Evolutionary conservation across 2,797 vertebrate species (phyloP), one percentile per base, ranked within the genome.

Genomic region (Corythornis leucogaster): DNA sequence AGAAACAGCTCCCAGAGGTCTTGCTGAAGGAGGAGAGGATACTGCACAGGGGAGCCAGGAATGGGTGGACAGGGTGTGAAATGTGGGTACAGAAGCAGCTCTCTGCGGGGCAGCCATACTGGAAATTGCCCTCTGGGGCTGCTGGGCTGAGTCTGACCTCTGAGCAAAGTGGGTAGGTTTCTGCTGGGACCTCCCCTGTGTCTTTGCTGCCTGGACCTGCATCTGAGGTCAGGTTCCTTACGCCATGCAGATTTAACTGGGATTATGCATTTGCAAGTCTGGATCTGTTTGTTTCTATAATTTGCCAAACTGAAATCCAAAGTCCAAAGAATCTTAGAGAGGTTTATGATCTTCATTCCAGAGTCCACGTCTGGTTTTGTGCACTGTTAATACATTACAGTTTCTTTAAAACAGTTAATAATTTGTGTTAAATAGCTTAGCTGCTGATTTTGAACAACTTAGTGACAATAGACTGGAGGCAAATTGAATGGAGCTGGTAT

Each of bases 261-360:
- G 38, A 51, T 92, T 82, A 33, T 62, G 43, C 15, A 28, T 85
- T 54, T 87, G 11, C 61, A 54, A 81, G 21, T 55, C 68, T 67
- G 67, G 50, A n/a, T 62, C 75, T 50, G 31, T 73, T 90, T 74
- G n/a, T 80, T 82, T 89, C 77, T 80, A 1, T 66, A 30, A 78
- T 80, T 92, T 68, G 51, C 53, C 84, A 71, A 82, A 68, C 24
- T 63, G 54, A 93, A 85, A 70, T 74, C 22, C 13, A 63, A 77
- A 92, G 61, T 78, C 71, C 62, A 53, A 48, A 48, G 46, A 26
- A 43, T 68, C 19, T 48, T 80, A 35, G 54, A 55, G 66, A 38
- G 53, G 45, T 66, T 53, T n/a, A 53, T 64, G 11, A 15, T 35
- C 62, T 85, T 80, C 13, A 19, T 85, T 91, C 43, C 54, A 55